A percentile compares a stretch with the other conserved stretches of the same genome.
phyloP scores from a whole-genome alignment of 2,113 vertebrate species.

The Nesogale talazaci region DNA sequence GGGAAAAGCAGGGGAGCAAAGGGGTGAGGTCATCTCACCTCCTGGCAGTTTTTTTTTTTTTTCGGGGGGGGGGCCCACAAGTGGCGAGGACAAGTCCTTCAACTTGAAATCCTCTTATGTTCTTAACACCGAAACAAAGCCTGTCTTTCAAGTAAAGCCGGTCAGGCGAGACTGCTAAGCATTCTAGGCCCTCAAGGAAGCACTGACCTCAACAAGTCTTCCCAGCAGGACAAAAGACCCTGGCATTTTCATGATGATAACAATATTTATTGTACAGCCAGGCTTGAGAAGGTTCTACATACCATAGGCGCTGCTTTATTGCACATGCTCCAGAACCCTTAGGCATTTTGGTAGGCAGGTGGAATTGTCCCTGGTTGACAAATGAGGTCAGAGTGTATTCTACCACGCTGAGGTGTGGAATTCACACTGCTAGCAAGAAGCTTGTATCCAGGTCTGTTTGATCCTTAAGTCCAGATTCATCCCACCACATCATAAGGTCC shows the following conservation, averaged over 20 bases:
- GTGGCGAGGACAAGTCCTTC: not conserved
- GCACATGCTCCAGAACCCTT: too few relatives aligned
- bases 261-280: too few relatives aligned
- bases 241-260: not conserved
- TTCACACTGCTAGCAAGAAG: not conserved
- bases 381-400: not conserved
- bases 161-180: not conserved
- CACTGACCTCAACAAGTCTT: not conserved
- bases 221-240: not conserved
- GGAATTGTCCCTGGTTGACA: not conserved
- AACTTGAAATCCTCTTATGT: not conserved
- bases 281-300: not conserved
- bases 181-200: not conserved
- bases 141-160: not conserved
- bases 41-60: not conserved
- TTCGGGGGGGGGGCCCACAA: too few relatives aligned
- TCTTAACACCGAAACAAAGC: conserved; percentile 9
- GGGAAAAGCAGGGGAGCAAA: not conserved
- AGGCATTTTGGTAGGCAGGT: not conserved
- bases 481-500: not conserved
- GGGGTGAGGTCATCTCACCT: not conserved
- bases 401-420: not conserved
- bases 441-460: not conserved
- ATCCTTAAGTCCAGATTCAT: not conserved
- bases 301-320: not conserved